Conservation (phyloP, 2,797 vertebrate species). For the Distichodus sexfasciatus region DNA sequence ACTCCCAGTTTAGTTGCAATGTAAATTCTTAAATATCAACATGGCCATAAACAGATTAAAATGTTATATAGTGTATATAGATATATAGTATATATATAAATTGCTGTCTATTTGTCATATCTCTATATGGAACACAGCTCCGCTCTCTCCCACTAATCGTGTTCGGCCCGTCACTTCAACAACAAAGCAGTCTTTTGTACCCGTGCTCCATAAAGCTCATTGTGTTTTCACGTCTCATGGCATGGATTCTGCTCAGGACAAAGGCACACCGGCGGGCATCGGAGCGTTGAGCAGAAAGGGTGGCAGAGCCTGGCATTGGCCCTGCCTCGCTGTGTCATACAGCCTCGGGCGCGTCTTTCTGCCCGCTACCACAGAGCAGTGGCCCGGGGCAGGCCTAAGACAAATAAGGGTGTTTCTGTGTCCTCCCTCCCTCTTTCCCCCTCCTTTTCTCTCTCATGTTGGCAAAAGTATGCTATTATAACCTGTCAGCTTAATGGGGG, state of each 20-base stretch:
- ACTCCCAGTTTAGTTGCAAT: no score
- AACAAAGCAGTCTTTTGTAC: slow-evolving; percentile 47
- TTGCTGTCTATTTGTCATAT: no score
- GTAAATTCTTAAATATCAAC: no score
- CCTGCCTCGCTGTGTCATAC: background rate
- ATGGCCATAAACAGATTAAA: no score
- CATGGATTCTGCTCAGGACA: slow-evolving; percentile 48
- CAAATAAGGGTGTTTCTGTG: slow-evolving; percentile 53
- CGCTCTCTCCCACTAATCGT: slow-evolving; percentile 7
- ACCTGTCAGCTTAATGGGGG: slow-evolving; percentile 28
- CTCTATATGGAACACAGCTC: no score
- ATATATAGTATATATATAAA: no score
- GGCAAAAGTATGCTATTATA: slow-evolving; percentile 26
- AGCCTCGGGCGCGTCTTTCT: background rate
- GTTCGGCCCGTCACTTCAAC: slow-evolving; percentile 24
- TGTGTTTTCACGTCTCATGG: slow-evolving; percentile 39
- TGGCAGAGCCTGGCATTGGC: background rate
- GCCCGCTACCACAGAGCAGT: background rate
- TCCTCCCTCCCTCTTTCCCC: slow-evolving; percentile 8
- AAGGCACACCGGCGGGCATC: slow-evolving; percentile 37
- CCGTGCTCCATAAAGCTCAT: slow-evolving; percentile 42
- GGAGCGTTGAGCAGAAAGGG: background rate
- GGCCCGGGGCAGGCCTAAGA: slow-evolving; percentile 32
- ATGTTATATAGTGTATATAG: no score
- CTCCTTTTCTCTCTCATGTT: background rate